Conservation (phyloP, 2,888 invertebrate species). For the Cerceris rybyensis region DNA sequence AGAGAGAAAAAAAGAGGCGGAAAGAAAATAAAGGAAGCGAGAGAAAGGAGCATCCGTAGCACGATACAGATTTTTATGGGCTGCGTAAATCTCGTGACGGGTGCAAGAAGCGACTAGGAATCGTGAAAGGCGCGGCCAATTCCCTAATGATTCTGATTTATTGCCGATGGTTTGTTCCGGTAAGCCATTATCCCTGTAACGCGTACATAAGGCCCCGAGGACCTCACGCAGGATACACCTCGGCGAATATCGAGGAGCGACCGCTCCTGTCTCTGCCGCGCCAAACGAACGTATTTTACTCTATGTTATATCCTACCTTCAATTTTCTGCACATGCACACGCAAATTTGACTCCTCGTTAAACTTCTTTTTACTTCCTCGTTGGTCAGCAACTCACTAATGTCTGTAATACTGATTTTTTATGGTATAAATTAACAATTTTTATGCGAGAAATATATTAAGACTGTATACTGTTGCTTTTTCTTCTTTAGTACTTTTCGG, state of each 20-base stretch:
- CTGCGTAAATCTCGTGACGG: conserved; percentile 58
- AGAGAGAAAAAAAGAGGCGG: not conserved
- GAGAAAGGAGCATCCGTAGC: conserved; percentile 22
- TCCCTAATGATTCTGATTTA: conserved; percentile 74
- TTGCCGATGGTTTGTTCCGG: conserved; percentile 56
- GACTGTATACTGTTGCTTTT: no score
- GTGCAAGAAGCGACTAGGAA: conserved; percentile 55
- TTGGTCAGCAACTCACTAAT: no score
- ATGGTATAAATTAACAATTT: no score
- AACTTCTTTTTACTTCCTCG: no score
- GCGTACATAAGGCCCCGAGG: conserved; percentile 16
- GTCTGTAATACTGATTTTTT: no score
- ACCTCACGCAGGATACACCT: conserved; percentile 33
- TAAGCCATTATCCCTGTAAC: conserved; percentile 45
- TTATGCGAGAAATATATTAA: no score
- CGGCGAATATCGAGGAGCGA: conserved; percentile 6
- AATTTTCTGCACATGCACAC: not conserved
- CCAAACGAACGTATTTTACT: conserved; percentile 33
- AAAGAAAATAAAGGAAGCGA: not conserved
- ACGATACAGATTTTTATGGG: conserved; percentile 64
- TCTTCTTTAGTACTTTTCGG: no score
- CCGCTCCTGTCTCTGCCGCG: conserved; percentile 21
- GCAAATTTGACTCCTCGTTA: not conserved
- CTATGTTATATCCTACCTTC: not conserved
- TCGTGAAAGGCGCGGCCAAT: conserved; percentile 67